phyloP scores from a whole-genome alignment of 2,888 invertebrate species.

The Girardia tigrina region DNA sequence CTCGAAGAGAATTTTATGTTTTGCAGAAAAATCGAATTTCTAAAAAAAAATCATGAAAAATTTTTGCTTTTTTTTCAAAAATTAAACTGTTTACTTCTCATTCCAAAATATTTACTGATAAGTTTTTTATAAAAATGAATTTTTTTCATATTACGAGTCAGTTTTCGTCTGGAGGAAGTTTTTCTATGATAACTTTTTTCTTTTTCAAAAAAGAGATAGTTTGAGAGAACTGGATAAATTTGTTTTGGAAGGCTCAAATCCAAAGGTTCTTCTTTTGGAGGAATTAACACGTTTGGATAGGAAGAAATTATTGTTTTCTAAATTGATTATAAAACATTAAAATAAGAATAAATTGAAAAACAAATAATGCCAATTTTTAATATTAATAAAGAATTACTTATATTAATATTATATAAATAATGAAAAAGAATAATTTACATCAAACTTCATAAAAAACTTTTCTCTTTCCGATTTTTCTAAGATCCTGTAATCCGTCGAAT shows the following conservation, averaged over 20 bases:
- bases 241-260: conserved; percentile 18
- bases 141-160: not conserved
- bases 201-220: not conserved
- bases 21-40: not conserved
- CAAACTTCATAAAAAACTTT: not conserved
- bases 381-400: too few relatives aligned
- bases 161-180: not conserved
- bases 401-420: too few relatives aligned
- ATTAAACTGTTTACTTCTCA: not conserved
- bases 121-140: not conserved
- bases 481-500: not conserved
- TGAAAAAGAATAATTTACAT: too few relatives aligned
- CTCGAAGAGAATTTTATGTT: not conserved
- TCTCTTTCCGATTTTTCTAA: not conserved
- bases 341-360: not conserved
- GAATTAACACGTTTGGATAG: not conserved
- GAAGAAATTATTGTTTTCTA: not conserved
- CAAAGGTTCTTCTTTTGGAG: not conserved
- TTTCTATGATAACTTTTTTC: not conserved
- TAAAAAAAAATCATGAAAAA: not conserved
- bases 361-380: too few relatives aligned
- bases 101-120: not conserved
- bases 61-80: not conserved
- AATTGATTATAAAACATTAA: not conserved
- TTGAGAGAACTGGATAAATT: not conserved